Percentiles rank a stretch among this genome's conserved stretches.
phyloP scores from a whole-genome alignment of 2,113 vertebrate genomes.

The Cavia aperea region DNA sequence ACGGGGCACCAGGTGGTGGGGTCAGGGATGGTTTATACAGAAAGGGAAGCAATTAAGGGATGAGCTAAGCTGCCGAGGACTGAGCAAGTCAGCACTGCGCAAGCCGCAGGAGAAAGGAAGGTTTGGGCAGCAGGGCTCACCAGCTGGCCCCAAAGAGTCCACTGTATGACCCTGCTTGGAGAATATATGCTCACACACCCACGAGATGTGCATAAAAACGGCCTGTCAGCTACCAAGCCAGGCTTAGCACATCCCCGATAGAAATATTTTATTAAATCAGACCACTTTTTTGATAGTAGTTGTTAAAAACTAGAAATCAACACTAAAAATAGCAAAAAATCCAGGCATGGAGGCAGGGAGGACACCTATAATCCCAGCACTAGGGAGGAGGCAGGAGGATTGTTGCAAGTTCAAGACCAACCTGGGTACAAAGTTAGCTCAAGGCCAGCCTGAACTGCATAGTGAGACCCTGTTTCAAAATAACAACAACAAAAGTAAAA shows the following conservation, averaged over 20 bases:
- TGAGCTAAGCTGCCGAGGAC: background rate
- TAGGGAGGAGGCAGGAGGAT: background rate
- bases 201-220: background rate
- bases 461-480: too few relatives aligned
- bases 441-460: background rate
- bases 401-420: background rate
- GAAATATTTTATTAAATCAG: background rate
- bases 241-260: background rate
- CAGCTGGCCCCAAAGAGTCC: background rate
- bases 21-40: background rate
- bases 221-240: background rate
- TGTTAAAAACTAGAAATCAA: background rate
- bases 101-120: background rate
- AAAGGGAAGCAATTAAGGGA: background rate
- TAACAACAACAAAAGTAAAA: too few relatives aligned
- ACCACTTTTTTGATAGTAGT: background rate
- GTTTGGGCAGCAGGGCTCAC: background rate
- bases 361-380: background rate
- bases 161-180: background rate
- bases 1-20: background rate
- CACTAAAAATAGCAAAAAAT: background rate
- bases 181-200: background rate
- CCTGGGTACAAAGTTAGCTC: background rate
- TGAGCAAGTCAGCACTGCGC: fast-evolving
- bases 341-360: background rate